A percentile compares a stretch with the other conserved stretches of the same genome.
Evolutionary conservation across 2,888 invertebrate species (phyloP).

Genomic region (Lasioglossum lativentre): DNA sequence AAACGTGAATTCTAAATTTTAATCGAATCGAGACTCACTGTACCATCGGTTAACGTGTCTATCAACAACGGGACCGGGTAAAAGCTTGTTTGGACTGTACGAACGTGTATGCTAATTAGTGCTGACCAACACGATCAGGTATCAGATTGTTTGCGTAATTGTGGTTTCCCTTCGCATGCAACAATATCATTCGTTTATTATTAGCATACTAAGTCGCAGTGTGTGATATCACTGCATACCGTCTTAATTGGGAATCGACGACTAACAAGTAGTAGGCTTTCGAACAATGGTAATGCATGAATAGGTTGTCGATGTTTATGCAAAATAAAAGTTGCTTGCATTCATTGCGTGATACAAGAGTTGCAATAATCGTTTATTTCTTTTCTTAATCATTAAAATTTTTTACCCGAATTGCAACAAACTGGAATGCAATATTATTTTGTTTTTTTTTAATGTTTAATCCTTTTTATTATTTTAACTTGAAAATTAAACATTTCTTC

Average conservation of each 20-base stretch:
- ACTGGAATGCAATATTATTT: too few relatives aligned
- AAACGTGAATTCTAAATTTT: neutral
- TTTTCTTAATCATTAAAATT: neutral
- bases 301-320: neutral
- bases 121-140: constrained; percentile 64
- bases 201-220: neutral
- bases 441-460: too few relatives aligned
- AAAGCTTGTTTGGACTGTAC: constrained; percentile 15
- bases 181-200: constrained; percentile 6
- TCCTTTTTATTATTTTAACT: too few relatives aligned
- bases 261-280: neutral
- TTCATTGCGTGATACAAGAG: neutral
- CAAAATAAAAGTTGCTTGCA: neutral
- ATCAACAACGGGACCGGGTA: neutral
- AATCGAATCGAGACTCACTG: neutral
- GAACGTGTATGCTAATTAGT: constrained; percentile 67
- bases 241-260: neutral
- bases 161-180: constrained; percentile 36
- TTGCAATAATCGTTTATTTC: neutral
- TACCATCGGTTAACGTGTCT: neutral
- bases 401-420: too few relatives aligned
- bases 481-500: too few relatives aligned
- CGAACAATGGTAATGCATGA: neutral
- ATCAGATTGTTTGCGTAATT: constrained; percentile 61
- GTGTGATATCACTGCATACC: neutral